Evolutionary conservation across 2,113 vertebrate genomes (phyloP).

Genomic region (Anser brachyrhynchus): DNA sequence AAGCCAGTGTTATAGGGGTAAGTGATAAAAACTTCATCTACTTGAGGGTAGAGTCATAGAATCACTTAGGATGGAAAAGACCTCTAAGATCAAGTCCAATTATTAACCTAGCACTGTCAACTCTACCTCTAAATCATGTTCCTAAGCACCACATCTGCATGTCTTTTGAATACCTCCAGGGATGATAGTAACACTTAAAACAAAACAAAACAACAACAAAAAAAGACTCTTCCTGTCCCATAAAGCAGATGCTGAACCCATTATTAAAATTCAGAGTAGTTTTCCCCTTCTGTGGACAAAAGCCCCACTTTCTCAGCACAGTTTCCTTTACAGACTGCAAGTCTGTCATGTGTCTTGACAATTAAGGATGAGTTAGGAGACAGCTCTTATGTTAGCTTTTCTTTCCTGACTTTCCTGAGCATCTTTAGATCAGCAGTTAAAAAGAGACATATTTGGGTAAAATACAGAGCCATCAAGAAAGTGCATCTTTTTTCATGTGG

Average conservation of each 20-base stretch:
- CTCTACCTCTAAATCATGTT: too few species aligned
- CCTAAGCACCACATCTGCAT: too few species aligned
- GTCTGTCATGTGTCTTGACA: neutral
- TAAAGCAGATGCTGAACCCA: neutral
- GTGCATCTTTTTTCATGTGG: fast-evolving
- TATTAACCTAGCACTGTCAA: too few species aligned
- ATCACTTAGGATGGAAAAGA: too few species aligned
- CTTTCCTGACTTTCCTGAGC: neutral
- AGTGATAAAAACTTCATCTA: neutral
- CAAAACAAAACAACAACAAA: neutral
- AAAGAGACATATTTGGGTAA: neutral
- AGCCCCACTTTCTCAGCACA: neutral
- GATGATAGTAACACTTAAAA: neutral
- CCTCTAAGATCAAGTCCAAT: too few species aligned
- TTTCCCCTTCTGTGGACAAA: neutral
- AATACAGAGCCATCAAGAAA: neutral
- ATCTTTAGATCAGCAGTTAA: neutral
- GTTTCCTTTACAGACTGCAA: neutral
- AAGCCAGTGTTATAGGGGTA: neutral
- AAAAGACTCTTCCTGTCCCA: neutral
- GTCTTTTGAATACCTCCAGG: too few species aligned
- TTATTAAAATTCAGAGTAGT: neutral
- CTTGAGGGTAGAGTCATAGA: neutral
- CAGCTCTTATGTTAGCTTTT: neutral
- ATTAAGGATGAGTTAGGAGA: neutral